A percentile compares a stretch with the other conserved stretches of the same genome.
Conservation (phyloP, 2,888 invertebrate genomes). For the Trilocha varians region DNA sequence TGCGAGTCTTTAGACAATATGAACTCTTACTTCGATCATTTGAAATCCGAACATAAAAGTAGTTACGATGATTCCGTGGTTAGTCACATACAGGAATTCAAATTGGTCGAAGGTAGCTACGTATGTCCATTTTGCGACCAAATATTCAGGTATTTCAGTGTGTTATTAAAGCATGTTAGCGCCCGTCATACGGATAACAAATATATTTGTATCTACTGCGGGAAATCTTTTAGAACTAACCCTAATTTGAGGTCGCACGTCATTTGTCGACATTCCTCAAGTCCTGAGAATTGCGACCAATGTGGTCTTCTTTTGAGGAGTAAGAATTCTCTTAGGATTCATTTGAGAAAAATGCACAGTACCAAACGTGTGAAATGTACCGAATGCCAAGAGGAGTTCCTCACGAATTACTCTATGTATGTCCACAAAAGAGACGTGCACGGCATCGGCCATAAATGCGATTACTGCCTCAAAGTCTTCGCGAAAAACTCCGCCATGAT, state of each 20-base stretch:
- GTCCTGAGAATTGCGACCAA: slow-evolving; percentile 29
- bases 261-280: slow-evolving; percentile 28
- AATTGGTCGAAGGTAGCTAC: slow-evolving; percentile 38
- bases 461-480: slow-evolving; percentile 34
- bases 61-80: slow-evolving; percentile 37
- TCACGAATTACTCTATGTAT: slow-evolving; percentile 38
- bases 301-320: slow-evolving; percentile 33
- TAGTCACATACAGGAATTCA: slow-evolving; percentile 33
- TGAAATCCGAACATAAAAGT: slow-evolving; percentile 15
- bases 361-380: slow-evolving; percentile 33
- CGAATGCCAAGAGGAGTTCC: slow-evolving; percentile 44
- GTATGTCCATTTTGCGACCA: slow-evolving; percentile 42
- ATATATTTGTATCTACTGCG: slow-evolving; percentile 46
- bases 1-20: slow-evolving; percentile 7
- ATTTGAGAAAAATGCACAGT: slow-evolving; percentile 40
- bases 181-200: slow-evolving; percentile 40
- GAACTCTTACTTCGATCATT: slow-evolving; percentile 8
- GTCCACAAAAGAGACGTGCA: slow-evolving; percentile 40
- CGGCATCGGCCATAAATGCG: slow-evolving; percentile 37
- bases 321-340: slow-evolving; percentile 29
- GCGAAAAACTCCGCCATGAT: slow-evolving; percentile 37
- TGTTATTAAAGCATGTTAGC: slow-evolving; percentile 41
- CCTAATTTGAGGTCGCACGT: slow-evolving; percentile 45
- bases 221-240: slow-evolving; percentile 39
- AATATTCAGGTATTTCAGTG: slow-evolving; percentile 38